Percentiles rank a stretch among this genome's conserved stretches.
Evolutionary conservation across 2,113 vertebrate genomes (phyloP).

Genomic region (Irena cyanogastra): DNA sequence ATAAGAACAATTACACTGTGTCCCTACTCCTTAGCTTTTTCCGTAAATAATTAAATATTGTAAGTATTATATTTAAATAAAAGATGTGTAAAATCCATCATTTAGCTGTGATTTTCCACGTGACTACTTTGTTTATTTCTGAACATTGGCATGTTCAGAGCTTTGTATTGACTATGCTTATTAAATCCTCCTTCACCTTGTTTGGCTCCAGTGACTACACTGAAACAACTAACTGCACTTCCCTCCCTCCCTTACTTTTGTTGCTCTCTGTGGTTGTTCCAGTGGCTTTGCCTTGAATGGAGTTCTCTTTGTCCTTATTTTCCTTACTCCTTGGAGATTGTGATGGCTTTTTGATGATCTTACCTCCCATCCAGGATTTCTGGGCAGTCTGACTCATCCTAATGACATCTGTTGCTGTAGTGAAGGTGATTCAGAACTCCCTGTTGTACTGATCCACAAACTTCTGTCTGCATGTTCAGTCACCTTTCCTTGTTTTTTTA

Average conservation of each 20-base stretch:
- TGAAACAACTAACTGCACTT: not conserved
- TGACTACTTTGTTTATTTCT: not conserved
- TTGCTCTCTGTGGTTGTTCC: not conserved
- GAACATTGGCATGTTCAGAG: not conserved
- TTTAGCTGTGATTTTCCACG: not conserved
- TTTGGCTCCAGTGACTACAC: not conserved
- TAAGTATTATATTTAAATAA: not conserved
- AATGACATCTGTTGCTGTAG: not conserved
- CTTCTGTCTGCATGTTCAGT: not conserved
- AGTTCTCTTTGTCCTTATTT: not conserved
- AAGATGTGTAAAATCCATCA: not conserved
- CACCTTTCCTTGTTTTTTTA: rapidly evolving
- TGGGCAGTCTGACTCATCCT: not conserved
- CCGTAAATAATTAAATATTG: not conserved
- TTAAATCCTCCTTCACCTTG: not conserved
- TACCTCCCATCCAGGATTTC: not conserved
- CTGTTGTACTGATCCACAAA: not conserved
- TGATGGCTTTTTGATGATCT: not conserved
- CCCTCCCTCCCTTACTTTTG: not conserved
- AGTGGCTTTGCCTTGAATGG: not conserved
- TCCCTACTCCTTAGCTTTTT: not conserved
- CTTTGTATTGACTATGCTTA: not conserved
- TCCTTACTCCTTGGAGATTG: not conserved
- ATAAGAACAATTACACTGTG: not conserved
- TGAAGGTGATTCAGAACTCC: not conserved